Evolutionary conservation across 2,797 vertebrate genomes (phyloP).

Genomic region (Pangasius macronema): DNA sequence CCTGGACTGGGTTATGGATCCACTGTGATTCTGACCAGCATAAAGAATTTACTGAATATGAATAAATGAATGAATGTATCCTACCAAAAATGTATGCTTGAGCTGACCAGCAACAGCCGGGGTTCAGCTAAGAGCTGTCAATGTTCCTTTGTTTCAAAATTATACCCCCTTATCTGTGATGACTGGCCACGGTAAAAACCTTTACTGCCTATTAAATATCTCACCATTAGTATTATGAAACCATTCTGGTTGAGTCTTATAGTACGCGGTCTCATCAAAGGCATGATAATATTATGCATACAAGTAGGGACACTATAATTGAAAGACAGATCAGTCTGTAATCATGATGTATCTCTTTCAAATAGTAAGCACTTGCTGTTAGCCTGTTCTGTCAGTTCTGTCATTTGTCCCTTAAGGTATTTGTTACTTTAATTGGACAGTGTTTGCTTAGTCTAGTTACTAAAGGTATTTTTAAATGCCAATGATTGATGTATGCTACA

Average conservation of each 20-base stretch:
- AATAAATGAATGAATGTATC: not conserved
- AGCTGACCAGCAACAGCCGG: not conserved
- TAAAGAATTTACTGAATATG: not conserved
- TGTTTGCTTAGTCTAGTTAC: not conserved
- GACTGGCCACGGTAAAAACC: not conserved
- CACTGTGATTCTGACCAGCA: not conserved
- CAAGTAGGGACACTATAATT: not conserved
- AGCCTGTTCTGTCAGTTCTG: not conserved
- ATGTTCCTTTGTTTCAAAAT: constrained; percentile 2
- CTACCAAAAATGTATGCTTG: not conserved
- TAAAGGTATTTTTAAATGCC: not conserved
- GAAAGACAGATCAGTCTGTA: not conserved
- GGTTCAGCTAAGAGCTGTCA: not conserved
- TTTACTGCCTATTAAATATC: not conserved
- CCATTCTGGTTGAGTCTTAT: not conserved
- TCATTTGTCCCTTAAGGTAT: not conserved
- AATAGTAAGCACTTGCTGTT: not conserved
- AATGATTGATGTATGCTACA: not conserved
- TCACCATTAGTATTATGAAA: not conserved
- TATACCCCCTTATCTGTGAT: not conserved
- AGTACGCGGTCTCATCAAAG: not conserved
- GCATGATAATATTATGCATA: not conserved
- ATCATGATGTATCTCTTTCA: too few species aligned
- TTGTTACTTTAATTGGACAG: not conserved
- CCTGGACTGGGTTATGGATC: not conserved